These are phyloP conservation scores for Lutjanus erythropterus DNA, from an alignment of 2,113 vertebrate genomes.

Conservation along the genomic window DNA sequence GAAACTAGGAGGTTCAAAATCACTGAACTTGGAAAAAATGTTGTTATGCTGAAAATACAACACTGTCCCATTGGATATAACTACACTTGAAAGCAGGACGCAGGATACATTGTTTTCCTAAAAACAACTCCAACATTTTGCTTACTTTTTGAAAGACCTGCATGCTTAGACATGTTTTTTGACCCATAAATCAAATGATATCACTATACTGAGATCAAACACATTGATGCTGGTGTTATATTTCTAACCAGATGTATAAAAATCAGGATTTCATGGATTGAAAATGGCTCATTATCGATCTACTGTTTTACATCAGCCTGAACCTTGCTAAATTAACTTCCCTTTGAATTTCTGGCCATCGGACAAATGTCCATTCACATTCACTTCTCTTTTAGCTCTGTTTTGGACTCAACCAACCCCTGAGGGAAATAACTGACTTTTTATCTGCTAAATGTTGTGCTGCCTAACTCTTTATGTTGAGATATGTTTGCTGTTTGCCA, in stretches of 20 bases:
- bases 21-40: slow-evolving; percentile 19
- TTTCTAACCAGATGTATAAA: too few relatives aligned
- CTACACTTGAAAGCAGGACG: not conserved
- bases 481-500: too few relatives aligned
- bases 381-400: not conserved
- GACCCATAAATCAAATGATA: too few relatives aligned
- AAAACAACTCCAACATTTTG: not conserved
- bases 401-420: not conserved
- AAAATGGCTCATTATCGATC: too few relatives aligned
- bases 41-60: slow-evolving; percentile 22
- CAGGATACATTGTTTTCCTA: not conserved
- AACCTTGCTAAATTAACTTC: not conserved
- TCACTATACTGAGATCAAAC: too few relatives aligned
- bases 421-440: not conserved
- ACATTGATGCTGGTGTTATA: too few relatives aligned
- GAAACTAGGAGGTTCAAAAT: slow-evolving; percentile 25
- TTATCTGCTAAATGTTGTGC: not conserved
- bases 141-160: too few relatives aligned
- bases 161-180: too few relatives aligned
- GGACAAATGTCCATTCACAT: not conserved
- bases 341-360: not conserved
- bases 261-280: too few relatives aligned
- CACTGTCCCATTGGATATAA: slow-evolving; percentile 1
- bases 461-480: too few relatives aligned
- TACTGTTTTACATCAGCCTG: too few relatives aligned